phyloP scores from a whole-genome alignment of 2,113 vertebrate species.

The Dipodomys ordii region DNA sequence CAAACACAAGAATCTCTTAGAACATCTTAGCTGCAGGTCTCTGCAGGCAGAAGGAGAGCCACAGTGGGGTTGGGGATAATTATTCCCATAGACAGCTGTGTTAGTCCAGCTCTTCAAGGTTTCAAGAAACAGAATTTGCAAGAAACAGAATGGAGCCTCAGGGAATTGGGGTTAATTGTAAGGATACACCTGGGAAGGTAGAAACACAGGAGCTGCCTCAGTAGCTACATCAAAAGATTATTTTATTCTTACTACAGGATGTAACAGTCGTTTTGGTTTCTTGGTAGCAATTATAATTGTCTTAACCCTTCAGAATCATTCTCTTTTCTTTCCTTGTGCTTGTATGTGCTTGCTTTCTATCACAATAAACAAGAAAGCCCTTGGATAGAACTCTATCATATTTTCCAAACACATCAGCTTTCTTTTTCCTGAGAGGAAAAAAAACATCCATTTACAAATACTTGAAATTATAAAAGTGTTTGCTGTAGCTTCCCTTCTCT shows the following conservation, averaged over 20 bases:
- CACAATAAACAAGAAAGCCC: neutral
- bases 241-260: neutral
- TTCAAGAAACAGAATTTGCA: conserved; percentile 48
- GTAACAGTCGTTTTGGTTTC: conserved; percentile 13
- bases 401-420: neutral
- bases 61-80: neutral
- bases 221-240: neutral
- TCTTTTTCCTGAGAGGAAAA: neutral
- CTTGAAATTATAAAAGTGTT: neutral
- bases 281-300: conserved; percentile 20
- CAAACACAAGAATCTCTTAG: neutral
- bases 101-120: neutral
- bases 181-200: neutral
- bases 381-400: neutral
- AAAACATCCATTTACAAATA: neutral
- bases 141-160: conserved; percentile 17
- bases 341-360: neutral
- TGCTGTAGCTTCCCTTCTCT: neutral
- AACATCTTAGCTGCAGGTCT: conserved; percentile 24
- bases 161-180: conserved; percentile 60
- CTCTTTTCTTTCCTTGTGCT: neutral
- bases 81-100: conserved; percentile 11
- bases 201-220: neutral
- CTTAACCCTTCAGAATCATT: neutral
- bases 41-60: neutral